These are phyloP conservation scores for Metacarcinus magister DNA, from an alignment of 2,888 invertebrate species.

Conservation along the genomic window DNA sequence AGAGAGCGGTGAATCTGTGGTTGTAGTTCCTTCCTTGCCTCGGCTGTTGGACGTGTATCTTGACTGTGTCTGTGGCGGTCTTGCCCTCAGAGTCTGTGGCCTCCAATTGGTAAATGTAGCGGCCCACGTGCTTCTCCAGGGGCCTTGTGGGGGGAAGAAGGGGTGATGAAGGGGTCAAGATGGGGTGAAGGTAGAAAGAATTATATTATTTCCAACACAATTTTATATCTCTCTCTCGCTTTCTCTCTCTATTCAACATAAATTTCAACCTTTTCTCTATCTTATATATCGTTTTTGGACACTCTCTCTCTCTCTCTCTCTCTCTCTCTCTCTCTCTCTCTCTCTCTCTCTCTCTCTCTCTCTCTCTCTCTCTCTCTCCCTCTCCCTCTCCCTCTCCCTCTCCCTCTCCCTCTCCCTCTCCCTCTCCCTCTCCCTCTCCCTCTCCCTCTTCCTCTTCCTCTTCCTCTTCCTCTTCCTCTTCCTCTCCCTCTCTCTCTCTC, in stretches of 20 bases:
- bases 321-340: neutral
- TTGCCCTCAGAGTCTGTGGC: conserved; percentile 91
- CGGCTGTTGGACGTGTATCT: conserved; percentile 80
- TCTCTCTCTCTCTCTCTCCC: neutral
- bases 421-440: no score
- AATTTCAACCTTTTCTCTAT: neutral
- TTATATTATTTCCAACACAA: no score
- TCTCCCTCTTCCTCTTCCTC: no score
- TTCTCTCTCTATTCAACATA: neutral
- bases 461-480: neutral
- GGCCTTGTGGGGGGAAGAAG: conserved; percentile 72
- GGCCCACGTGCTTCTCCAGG: conserved; percentile 83
- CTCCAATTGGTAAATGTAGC: conserved; percentile 88
- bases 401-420: neutral
- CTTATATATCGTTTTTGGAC: no score
- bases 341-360: no score
- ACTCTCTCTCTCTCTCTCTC: neutral
- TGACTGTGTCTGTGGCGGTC: conserved; percentile 70
- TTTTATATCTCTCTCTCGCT: neutral
- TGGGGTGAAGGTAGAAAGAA: neutral
- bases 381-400: neutral
- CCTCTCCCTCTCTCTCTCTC: neutral
- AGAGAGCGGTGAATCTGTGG: conserved; percentile 80
- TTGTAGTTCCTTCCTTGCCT: conserved; percentile 77
- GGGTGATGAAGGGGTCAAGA: neutral